Evolutionary conservation across 2,797 vertebrate genomes (phyloP).

Genomic region (Tinamus major): DNA sequence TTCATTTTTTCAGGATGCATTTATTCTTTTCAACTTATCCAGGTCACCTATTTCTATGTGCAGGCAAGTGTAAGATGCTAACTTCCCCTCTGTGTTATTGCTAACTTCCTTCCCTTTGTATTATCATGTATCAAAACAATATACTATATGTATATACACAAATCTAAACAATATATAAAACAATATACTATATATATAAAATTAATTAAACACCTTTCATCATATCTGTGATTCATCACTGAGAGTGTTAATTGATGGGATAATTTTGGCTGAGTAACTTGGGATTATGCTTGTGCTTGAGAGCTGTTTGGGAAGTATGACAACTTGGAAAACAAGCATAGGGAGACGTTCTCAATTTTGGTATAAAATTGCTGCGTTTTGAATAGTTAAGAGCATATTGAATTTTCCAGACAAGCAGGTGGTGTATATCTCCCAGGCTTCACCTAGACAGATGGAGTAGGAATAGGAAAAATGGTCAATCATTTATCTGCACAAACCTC

Average conservation of each 20-base stretch:
- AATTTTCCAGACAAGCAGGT: not conserved
- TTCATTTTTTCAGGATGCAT: rapidly evolving
- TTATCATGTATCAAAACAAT: not conserved
- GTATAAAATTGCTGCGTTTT: not conserved
- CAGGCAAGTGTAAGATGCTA: not conserved
- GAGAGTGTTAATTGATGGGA: not conserved
- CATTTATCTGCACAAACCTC: not conserved
- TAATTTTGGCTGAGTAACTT: not conserved
- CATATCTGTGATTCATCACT: not conserved
- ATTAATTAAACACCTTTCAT: not conserved
- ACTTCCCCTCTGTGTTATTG: not conserved
- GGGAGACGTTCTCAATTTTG: not conserved
- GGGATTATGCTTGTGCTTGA: not conserved
- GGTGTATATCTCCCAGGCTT: not conserved
- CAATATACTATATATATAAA: not conserved
- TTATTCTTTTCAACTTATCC: not conserved
- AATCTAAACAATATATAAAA: not conserved
- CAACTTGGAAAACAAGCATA: not conserved
- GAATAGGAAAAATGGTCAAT: not conserved
- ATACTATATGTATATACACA: no score
- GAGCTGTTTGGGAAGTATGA: not conserved
- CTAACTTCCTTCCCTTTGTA: not conserved
- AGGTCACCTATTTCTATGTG: not conserved
- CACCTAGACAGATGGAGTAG: not conserved
- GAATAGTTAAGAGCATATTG: not conserved